Evolutionary conservation across 2,888 invertebrate genomes (phyloP).

Genomic region (Acronicta leporina): DNA sequence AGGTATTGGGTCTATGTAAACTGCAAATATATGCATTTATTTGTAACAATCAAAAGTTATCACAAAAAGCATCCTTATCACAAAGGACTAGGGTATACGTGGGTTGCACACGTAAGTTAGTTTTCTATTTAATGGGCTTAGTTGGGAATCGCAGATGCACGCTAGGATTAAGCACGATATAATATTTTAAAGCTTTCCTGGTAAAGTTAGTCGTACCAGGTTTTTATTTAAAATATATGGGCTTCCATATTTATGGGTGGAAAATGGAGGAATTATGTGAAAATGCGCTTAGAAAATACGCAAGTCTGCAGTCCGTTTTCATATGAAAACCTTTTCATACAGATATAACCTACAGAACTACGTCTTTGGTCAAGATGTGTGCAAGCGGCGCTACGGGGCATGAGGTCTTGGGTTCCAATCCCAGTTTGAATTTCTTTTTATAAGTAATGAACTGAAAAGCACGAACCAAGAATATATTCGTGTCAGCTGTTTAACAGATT

Average conservation of each 20-base stretch:
- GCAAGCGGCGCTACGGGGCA: no score
- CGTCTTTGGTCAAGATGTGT: no score
- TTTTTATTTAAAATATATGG: conserved; percentile 36
- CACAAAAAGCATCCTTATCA: conserved; percentile 27
- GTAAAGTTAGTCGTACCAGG: conserved; percentile 30
- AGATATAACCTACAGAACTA: no score
- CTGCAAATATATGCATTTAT: conserved; percentile 10
- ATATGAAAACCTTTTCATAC: neutral
- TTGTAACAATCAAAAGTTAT: neutral
- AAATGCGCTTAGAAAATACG: neutral
- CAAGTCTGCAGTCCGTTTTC: neutral
- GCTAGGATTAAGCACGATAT: conserved; percentile 50
- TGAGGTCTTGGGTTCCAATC: no score
- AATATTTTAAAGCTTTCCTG: conserved; percentile 49
- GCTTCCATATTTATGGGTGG: conserved; percentile 35
- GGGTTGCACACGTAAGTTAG: conserved; percentile 29
- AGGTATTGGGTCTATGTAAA: neutral
- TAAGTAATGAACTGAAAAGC: no score
- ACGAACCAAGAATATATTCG: no score
- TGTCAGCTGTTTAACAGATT: no score
- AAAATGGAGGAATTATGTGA: conserved; percentile 16
- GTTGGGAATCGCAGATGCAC: conserved; percentile 53
- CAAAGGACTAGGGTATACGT: conserved; percentile 4
- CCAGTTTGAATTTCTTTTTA: no score
- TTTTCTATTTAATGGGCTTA: conserved; percentile 51